Conservation (phyloP, 92 coral and sea anemone species). For the Epizoanthus illoricatus region DNA sequence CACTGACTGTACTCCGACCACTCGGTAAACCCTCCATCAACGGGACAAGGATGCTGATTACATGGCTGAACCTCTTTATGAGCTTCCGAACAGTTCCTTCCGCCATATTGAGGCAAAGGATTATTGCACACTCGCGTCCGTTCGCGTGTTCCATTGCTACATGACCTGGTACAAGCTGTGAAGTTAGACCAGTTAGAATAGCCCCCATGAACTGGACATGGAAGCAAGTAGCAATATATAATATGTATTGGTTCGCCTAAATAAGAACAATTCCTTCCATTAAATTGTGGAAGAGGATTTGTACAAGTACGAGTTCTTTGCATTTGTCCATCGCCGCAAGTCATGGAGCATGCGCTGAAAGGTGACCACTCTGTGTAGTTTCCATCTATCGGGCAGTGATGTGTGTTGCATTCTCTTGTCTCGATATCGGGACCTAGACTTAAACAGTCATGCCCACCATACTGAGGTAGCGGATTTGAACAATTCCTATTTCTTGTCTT, state of each 20-base stretch:
- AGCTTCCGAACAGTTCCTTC: constrained; percentile 55
- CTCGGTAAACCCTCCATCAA: constrained; percentile 66
- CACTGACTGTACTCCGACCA: constrained; percentile 70
- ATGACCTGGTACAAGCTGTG: constrained; percentile 53
- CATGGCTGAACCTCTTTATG: constrained; percentile 45
- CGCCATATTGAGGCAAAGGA: constrained; percentile 68
- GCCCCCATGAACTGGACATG: constrained; percentile 68
- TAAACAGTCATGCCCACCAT: constrained; percentile 60
- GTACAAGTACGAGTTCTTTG: constrained; percentile 66
- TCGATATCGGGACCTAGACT: constrained; percentile 64
- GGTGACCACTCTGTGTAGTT: constrained; percentile 70
- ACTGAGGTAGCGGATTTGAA: constrained; percentile 59
- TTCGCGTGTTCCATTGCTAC: constrained; percentile 48
- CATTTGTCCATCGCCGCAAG: constrained; percentile 67
- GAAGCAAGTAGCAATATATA: constrained; percentile 47
- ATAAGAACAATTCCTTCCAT: constrained; percentile 72
- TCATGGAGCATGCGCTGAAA: constrained; percentile 58
- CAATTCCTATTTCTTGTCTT: constrained; percentile 54
- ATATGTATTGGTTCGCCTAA: constrained; percentile 58
- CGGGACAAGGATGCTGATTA: constrained; percentile 61
- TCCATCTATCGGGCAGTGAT: constrained; percentile 82
- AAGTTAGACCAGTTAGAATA: constrained; percentile 61
- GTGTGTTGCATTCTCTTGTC: constrained; percentile 47
- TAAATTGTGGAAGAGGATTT: constrained; percentile 75
- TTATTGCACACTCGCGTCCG: constrained; percentile 58